Evolutionary conservation across 2,888 invertebrate species (phyloP).

Genomic region (Acanthosepion esculentum): DNA sequence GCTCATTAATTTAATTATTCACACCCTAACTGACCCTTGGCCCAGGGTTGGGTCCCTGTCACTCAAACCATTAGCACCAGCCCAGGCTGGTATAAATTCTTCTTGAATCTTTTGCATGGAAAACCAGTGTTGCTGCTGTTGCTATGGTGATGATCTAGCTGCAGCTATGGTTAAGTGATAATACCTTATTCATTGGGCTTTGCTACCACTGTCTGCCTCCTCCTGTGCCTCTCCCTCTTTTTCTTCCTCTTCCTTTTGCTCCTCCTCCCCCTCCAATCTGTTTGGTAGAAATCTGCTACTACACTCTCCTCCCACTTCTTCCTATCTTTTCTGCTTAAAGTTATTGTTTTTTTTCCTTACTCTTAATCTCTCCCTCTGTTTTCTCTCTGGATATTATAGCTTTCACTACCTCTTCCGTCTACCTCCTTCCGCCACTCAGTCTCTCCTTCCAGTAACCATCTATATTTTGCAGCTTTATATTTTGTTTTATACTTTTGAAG

Average conservation of each 20-base stretch:
- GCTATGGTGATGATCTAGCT: not conserved
- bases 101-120: not conserved
- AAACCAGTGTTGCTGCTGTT: not conserved
- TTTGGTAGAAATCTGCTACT: not conserved
- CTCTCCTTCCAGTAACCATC: not conserved
- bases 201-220: not conserved
- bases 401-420: not conserved
- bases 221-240: not conserved
- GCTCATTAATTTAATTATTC: constrained; percentile 43
- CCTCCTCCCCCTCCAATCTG: not conserved
- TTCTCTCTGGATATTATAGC: too few species aligned
- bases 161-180: not conserved
- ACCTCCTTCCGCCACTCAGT: not conserved
- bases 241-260: not conserved
- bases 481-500: too few species aligned
- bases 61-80: constrained; percentile 39
- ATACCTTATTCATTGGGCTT: not conserved
- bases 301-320: not conserved
- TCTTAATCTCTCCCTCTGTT: too few species aligned
- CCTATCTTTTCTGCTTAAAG: too few species aligned
- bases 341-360: too few species aligned
- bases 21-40: constrained; percentile 4
- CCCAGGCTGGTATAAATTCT: not conserved
- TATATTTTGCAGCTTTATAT: too few species aligned
- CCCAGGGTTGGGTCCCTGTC: constrained; percentile 25